Evolutionary conservation across 2,888 invertebrate genomes (phyloP), one percentile per base, ranked within the genome.

Genomic region (Rhabditoides inermis): DNA sequence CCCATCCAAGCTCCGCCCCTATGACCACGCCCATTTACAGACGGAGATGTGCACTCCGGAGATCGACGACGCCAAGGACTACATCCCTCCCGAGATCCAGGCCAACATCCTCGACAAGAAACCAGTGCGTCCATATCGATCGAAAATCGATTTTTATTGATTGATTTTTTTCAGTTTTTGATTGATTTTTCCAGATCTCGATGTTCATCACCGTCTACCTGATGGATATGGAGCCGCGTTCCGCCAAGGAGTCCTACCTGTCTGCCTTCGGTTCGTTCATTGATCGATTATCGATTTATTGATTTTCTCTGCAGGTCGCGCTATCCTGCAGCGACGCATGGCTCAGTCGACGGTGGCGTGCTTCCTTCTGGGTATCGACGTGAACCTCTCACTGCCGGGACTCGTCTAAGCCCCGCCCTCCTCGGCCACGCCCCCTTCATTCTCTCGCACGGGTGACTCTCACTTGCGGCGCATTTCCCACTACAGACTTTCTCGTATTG

Each of bases 21-120:
- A n/a, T n/a, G n/a, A n/a, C n/a, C n/a, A n/a, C n/a, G n/a, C n/a
- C n/a, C n/a, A n/a, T n/a, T n/a, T n/a, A n/a, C n/a, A n/a, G 56
- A 74, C 74, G n/a, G 74, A 74, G 50, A 75, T 75, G 73, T 74
- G 74, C 58, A 74, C 74, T 10, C 74, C 74, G 7, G 74, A 74
- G 49, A 61, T 74, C 41, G 74, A 75, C 46, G 74, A 74, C 49
- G 71, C 71, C 30, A 72, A 72, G 49, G 70, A 73, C 36, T 75
- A 69, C 60, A 74, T 74, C 53, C 74, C 74, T 22, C 68, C 69
- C n/a, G 74, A 74, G 53, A 65, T 74, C 45, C 74, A 74, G 56
- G 65, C 61, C 54, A 73, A 72, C 47, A 70, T 74, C 55, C 55
- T 74, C 39, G 74, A 74, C 37, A 74, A 75, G 53, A 63, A 65